Evolutionary conservation across 2,113 vertebrate genomes (phyloP), one percentile per base, ranked within the genome.

Genomic region (Scophthalmus maximus): DNA sequence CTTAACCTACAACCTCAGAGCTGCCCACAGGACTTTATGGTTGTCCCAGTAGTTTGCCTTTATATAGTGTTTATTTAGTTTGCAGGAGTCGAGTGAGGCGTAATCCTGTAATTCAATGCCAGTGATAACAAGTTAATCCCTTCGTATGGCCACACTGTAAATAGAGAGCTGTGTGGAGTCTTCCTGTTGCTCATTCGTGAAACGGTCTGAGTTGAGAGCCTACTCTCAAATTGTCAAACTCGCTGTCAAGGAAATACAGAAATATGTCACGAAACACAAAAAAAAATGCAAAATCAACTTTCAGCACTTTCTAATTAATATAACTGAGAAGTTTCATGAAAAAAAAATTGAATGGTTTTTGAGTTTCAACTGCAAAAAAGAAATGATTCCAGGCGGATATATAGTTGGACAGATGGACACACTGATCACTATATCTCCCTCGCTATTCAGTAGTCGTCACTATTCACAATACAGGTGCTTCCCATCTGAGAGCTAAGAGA

Each of bases 401-500:
- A n/a, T n/a, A n/a, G n/a, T n/a, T n/a, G n/a, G n/a, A 23, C 49
- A 23, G 10, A 25, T 5, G 18, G 47, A 14, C 47, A 47, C 11
- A 22, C 46, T 47, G n/a, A 47, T 47, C 46, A 23, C 8, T 47
- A n/a, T 47, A 47, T 47, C 15, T 18, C 4, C 42, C 42, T 44
- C n/a, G n/a, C n/a, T 32, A 8, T 32, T 32, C 30, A 32, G 30
- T 32, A 4, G 8, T 32, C 8, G 4, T 47, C 67, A 58, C 6
- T 7, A 40, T 2, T 69, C 52, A 61, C 46, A 65, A 62, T 61
- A 42, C 36, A 34, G 73, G 55, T 44, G 15, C 29, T 22, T 34
- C 64, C 36, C 4, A 58, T 65, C 49, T 57, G 32, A 63, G 78
- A 77, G 55, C 51, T 26, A 55, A 76, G 51, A 59, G 34, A 55